These are phyloP conservation scores for Yponomeuta cagnagella DNA, from an alignment of 2,888 invertebrate species.

Conservation along the genomic window DNA sequence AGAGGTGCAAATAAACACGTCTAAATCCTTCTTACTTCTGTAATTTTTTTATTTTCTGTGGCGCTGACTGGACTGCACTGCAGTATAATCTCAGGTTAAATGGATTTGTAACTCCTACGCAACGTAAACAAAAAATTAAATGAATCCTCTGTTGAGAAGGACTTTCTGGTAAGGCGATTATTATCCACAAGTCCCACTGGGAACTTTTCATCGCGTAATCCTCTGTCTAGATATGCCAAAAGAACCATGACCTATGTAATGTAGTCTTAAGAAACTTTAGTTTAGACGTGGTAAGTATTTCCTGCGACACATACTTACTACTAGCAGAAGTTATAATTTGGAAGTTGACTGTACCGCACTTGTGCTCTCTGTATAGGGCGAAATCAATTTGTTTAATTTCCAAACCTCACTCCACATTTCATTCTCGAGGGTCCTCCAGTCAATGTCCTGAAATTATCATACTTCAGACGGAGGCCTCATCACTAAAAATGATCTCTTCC, in stretches of 20 bases:
- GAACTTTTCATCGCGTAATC: not conserved
- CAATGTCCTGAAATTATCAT: no score
- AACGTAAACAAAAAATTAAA: not conserved
- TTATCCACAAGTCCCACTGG: not conserved
- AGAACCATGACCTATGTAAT: not conserved
- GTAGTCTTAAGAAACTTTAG: not conserved
- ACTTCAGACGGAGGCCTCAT: no score
- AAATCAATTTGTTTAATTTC: no score
- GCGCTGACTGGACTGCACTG: not conserved
- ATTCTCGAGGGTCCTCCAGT: no score
- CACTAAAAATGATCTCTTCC: no score
- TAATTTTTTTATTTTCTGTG: not conserved
- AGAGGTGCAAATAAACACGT: no score
- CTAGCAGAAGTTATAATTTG: no score
- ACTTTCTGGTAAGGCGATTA: not conserved
- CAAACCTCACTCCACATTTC: no score
- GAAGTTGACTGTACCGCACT: no score
- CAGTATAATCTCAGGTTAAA: not conserved
- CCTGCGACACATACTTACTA: no score
- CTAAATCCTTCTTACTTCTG: not conserved
- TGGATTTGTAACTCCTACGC: not conserved
- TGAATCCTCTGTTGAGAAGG: not conserved
- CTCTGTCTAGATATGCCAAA: not conserved
- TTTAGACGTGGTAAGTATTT: not conserved
- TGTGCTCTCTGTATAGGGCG: no score